Evolutionary conservation across 2,113 vertebrate genomes (phyloP).

Genomic region (Oryzias woworae): DNA sequence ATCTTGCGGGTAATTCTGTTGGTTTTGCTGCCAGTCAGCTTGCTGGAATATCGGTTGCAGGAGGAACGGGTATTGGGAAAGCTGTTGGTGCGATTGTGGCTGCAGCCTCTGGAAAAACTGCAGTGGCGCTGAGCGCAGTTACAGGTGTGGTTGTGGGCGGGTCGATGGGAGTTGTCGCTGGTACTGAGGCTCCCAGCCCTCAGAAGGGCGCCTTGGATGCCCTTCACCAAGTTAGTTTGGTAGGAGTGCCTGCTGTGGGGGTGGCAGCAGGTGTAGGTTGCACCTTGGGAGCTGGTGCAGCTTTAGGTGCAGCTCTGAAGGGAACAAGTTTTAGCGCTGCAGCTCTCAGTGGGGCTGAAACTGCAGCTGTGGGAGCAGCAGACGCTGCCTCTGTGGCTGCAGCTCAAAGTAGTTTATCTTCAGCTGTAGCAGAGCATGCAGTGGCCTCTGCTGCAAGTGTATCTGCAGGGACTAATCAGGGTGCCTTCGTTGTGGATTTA

Average conservation of each 20-base stretch:
- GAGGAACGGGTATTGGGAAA: constrained; percentile 56
- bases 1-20: constrained; percentile 51
- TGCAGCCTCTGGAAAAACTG: constrained; percentile 60
- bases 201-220: constrained; percentile 64
- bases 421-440: constrained; percentile 28
- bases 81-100: constrained; percentile 69
- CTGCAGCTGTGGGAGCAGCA: constrained; percentile 14
- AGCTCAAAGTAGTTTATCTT: constrained; percentile 23
- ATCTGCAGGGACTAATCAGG: constrained; percentile 24
- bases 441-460: constrained; percentile 15
- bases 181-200: constrained; percentile 58
- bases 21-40: constrained; percentile 62
- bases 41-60: constrained; percentile 59
- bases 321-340: constrained; percentile 39
- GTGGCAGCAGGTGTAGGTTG: constrained; percentile 68
- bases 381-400: constrained; percentile 17
- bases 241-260: constrained; percentile 66
- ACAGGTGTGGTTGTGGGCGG: constrained; percentile 73
- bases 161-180: constrained; percentile 58
- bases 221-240: constrained; percentile 58
- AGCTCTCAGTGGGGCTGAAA: constrained; percentile 45
- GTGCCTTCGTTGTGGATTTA: constrained; percentile 32
- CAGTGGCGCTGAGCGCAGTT: constrained; percentile 63
- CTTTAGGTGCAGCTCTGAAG: constrained; percentile 53
- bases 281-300: constrained; percentile 64